Base-by-base conservation (phyloP, 1,140 invertebrate species). In the Popillia japonica region DNA sequence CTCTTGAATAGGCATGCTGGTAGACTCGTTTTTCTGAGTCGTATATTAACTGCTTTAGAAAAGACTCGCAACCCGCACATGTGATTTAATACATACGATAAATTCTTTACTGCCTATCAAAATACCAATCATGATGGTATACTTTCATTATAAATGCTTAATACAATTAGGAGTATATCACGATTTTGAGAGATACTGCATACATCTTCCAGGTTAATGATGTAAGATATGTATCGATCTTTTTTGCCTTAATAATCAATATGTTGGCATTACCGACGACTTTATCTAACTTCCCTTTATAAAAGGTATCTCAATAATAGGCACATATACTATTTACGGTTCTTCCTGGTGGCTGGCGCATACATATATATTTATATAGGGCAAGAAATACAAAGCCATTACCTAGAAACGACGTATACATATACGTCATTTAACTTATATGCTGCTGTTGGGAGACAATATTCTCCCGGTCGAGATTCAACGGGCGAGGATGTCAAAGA, bases 401-500 rank as follows among this genome's bases (percentile, higher is more conserved):
- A 55, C 14, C 48, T n/a, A 17, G 48, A 55, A 55, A n/a, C 48
- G 48, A 55, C 48, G 48, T 55, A 4, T 34, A 34, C 27, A 34
- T 34, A 34, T 34, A 55, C 48, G 48, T n/a, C 48, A 55, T 55
- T 55, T 55, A 14, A 55, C 14, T 55, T 55, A 55, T 17, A 55
- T 17, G 48, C 48, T 20, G 4, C 27, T 34, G 27, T 34, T 34
- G 10, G 17, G 48, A 55, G 48, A 55, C 48, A 55, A 55, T 55
- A 55, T 55, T 55, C 48, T 14, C 61, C 61, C 22, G 17, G 59
- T 20, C 59, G 11, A 61, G 59, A 61, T 61, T 22, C 59, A 20
- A n/a, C 59, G 61, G 61, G 27, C 61, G 61, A 68, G 27, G 22
- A 68, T 22, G 61, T 68, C 61, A 34, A 68, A 68, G 61, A 34